Conservation (phyloP, 2,888 invertebrate genomes). For the Seira ritae region DNA sequence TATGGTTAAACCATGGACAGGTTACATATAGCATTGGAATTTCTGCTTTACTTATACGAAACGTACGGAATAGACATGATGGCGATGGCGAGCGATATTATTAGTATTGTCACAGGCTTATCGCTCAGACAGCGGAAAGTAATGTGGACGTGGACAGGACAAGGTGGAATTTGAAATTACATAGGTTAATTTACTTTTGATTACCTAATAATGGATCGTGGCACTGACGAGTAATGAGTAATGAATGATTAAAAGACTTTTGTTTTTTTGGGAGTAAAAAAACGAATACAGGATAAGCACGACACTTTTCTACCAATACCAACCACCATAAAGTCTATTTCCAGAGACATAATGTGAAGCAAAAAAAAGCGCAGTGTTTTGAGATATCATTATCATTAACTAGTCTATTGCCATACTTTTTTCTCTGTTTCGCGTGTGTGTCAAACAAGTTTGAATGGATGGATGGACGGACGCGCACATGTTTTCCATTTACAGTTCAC, state of each 20-base stretch:
- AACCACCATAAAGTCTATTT: neutral
- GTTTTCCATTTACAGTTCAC: slow-evolving; percentile 7
- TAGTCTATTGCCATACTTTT: neutral
- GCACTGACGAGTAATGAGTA: neutral
- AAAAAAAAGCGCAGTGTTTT: neutral
- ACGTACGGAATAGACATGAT: too few relatives aligned
- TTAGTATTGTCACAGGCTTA: too few relatives aligned
- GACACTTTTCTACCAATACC: too few relatives aligned
- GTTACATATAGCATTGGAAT: too few relatives aligned
- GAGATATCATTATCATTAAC: neutral
- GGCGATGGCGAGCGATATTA: too few relatives aligned
- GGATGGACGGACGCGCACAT: slow-evolving; percentile 6
- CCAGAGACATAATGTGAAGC: slow-evolving; percentile 1
- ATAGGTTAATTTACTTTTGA: neutral
- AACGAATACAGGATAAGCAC: neutral
- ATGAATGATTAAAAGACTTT: neutral
- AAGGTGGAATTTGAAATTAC: too few relatives aligned
- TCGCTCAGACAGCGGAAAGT: too few relatives aligned
- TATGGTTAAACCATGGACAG: too few relatives aligned
- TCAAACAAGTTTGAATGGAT: neutral
- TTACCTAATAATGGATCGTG: slow-evolving; percentile 1
- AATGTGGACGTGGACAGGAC: too few relatives aligned
- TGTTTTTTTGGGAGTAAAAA: neutral
- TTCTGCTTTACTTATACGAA: too few relatives aligned
- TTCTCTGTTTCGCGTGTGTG: neutral